phyloP scores from a whole-genome alignment of 2,888 invertebrate species.

The Epistrophe grossulariae region DNA sequence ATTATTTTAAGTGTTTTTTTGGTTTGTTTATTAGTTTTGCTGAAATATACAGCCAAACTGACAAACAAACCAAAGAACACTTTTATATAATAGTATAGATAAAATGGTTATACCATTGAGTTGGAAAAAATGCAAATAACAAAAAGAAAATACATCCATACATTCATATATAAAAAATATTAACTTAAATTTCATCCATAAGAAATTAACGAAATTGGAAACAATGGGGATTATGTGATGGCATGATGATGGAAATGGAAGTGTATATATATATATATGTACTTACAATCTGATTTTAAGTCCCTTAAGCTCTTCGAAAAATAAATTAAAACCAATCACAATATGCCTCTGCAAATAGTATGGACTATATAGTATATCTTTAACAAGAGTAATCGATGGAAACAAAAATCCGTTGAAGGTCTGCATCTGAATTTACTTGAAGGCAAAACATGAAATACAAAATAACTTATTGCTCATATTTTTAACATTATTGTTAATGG shows the following conservation, averaged over 20 bases:
- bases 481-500: slow-evolving; percentile 15
- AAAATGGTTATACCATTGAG: background rate
- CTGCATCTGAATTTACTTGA: slow-evolving; percentile 22
- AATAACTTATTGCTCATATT: slow-evolving; percentile 16
- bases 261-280: background rate
- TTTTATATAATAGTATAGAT: no score
- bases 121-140: background rate
- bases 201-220: background rate
- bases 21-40: no score
- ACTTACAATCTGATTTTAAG: background rate
- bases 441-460: background rate
- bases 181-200: slow-evolving; percentile 10
- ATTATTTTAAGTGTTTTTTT: no score
- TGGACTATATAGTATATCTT: background rate
- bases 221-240: background rate
- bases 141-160: background rate
- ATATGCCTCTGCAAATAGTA: background rate
- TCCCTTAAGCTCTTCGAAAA: slow-evolving; percentile 7
- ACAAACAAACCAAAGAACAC: no score
- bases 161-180: background rate
- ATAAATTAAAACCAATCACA: slow-evolving; percentile 1
- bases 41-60: no score
- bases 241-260: background rate
- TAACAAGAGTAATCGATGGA: slow-evolving; percentile 1
- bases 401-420: background rate